Base-by-base conservation (phyloP, 1,140 invertebrate species). In the Drosophila azteca region DNA sequence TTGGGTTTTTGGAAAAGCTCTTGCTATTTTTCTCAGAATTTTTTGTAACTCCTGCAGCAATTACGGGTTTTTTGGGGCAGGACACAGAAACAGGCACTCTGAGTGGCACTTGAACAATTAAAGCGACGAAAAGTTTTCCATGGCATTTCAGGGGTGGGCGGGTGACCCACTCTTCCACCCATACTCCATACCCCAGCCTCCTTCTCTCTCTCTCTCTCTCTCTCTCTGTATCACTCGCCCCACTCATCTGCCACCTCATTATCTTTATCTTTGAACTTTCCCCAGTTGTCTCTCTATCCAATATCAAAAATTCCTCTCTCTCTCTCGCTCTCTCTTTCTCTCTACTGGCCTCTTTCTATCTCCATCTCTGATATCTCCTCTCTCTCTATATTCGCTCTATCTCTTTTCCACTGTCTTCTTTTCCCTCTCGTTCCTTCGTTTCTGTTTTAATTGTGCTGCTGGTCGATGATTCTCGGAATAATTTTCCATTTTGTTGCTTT, bases 401-500 rank as follows among this genome's bases (percentile, higher is more conserved):
- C 64, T 68, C 64, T 58, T 65, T 52, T 49, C 11, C 20, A 15
- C 24, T 17, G 17, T 11, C 31, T 24, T 39, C 8, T 43, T 45
- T 26, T 31, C 6, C 1, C 9, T 8, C 39, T 43, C 31, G 24
- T 51, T 51, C 54, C 31, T 22, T 15, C 31, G 20, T 49, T 58
- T 69, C 57, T 66, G 13, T 81, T 85, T 85, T 85, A 85, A 87
- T 87, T 87, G 81, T 80, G 48, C 68, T 79, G 68, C 71, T 70
- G 72, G 73, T 73, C 63, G 81, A 78, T 75, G 74, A 79, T 90
- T 79, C 87, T 85, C 70, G 66, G 85, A 89, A 89, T 82, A 85
- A 90, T 89, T 89, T 90, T 78, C 67, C 83, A 78, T 70, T 88
- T 81, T 74, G 71, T 67, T 73, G 61, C 49, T 59, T 17, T 39